Conservation (phyloP, 2,113 vertebrate species). For the Malurus elegans region DNA sequence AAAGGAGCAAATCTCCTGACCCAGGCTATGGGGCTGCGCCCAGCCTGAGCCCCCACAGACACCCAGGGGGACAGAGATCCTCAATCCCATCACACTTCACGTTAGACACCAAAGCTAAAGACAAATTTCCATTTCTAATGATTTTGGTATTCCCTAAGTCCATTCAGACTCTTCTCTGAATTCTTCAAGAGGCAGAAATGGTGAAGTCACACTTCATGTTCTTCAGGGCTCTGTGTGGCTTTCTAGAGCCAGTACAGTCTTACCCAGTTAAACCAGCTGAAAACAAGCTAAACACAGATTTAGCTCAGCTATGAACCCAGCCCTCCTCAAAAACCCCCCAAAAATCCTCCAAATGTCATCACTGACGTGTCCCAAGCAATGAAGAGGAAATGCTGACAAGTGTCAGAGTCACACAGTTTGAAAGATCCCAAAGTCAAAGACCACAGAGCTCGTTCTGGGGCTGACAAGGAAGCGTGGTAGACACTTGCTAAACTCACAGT, state of each 20-base stretch:
- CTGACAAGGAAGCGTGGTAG: background rate
- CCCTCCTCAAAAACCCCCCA: background rate
- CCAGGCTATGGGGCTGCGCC: background rate
- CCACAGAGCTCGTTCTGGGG: background rate
- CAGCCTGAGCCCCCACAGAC: background rate
- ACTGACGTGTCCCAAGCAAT: background rate
- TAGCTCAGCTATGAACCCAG: background rate
- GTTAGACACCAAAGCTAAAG: rapidly evolving
- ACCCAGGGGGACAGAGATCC: background rate
- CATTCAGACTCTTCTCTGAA: background rate
- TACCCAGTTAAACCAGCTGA: background rate
- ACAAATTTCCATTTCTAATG: background rate
- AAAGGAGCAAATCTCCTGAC: background rate
- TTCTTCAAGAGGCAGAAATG: background rate
- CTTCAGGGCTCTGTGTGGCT: background rate
- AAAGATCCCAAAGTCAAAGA: background rate
- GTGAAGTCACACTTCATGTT: background rate
- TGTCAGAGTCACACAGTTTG: background rate
- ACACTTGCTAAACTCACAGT: conserved; percentile 8
- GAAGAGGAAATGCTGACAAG: background rate
- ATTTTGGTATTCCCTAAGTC: background rate
- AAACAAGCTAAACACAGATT: background rate
- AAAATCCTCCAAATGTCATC: background rate
- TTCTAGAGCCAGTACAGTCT: background rate
- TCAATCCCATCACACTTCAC: background rate